These are phyloP conservation scores for Sminthurinus aureus DNA, from an alignment of 2,888 invertebrate genomes.

Conservation along the genomic window DNA sequence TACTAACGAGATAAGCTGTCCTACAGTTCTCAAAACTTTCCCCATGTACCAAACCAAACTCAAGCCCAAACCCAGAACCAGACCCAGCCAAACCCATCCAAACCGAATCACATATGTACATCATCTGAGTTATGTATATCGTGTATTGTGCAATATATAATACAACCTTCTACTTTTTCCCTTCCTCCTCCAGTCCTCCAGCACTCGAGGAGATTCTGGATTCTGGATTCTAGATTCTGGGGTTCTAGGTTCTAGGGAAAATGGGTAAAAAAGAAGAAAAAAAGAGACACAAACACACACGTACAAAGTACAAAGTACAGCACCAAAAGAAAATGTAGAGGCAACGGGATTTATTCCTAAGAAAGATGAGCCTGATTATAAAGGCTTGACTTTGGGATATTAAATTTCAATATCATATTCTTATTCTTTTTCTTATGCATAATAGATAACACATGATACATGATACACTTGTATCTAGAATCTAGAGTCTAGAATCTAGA, in stretches of 20 bases:
- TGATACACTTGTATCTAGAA: background rate
- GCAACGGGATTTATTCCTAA: conserved; percentile 22
- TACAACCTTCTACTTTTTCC: background rate
- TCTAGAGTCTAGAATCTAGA: background rate
- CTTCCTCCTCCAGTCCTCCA: background rate
- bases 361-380: conserved; percentile 36
- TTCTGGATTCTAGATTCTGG: too few species aligned
- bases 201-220: too few species aligned
- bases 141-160: too few species aligned
- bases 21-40: background rate
- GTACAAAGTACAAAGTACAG: too few species aligned
- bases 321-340: background rate
- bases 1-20: conserved; percentile 38
- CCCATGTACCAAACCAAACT: too few species aligned
- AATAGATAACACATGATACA: too few species aligned
- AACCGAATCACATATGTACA: too few species aligned
- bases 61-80: too few species aligned
- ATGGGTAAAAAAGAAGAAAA: background rate
- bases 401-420: conserved; percentile 30
- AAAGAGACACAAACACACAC: background rate
- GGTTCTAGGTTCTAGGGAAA: background rate
- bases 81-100: too few species aligned
- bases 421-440: background rate
- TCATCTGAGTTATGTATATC: too few species aligned
- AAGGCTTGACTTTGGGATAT: conserved; percentile 32